Evolutionary conservation across 2,797 vertebrate species (phyloP).

Genomic region (Hydrocynus forskahlii): DNA sequence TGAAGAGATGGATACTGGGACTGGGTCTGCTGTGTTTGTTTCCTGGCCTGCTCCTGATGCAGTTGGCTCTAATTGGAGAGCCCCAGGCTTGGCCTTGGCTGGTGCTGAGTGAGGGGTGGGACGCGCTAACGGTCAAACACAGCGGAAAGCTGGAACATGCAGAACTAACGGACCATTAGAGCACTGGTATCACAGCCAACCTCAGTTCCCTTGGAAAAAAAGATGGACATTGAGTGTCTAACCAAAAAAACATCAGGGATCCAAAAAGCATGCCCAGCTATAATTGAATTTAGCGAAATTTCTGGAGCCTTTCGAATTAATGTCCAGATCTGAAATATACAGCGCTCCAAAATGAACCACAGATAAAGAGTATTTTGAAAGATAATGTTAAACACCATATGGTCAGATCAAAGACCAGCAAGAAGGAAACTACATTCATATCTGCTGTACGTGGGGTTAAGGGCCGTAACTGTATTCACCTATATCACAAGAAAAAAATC

Average conservation of each 20-base stretch:
- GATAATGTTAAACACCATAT: background rate
- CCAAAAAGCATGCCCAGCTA: background rate
- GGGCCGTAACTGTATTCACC: conserved; percentile 21
- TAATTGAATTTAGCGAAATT: background rate
- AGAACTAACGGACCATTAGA: background rate
- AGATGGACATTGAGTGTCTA: conserved; percentile 4
- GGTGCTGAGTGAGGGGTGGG: conserved; percentile 47
- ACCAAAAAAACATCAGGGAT: background rate
- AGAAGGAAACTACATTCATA: conserved; percentile 19
- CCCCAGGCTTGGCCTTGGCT: conserved; percentile 74
- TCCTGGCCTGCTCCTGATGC: conserved; percentile 64
- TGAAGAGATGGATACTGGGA: conserved; percentile 2
- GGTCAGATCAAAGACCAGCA: background rate
- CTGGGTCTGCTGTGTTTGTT: conserved; percentile 72
- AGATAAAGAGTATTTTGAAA: conserved; percentile 3
- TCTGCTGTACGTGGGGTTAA: conserved; percentile 12
- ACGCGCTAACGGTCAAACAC: conserved; percentile 71
- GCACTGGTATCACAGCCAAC: background rate
- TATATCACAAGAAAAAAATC: conserved; percentile 33
- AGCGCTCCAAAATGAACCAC: background rate
- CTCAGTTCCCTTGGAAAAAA: conserved; percentile 17
- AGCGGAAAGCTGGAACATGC: conserved; percentile 73
- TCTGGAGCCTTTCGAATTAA: background rate
- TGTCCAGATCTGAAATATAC: background rate
- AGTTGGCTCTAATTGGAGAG: conserved; percentile 74